phyloP scores from a whole-genome alignment of 2,113 vertebrate genomes.

The Phyllostomus discolor region DNA sequence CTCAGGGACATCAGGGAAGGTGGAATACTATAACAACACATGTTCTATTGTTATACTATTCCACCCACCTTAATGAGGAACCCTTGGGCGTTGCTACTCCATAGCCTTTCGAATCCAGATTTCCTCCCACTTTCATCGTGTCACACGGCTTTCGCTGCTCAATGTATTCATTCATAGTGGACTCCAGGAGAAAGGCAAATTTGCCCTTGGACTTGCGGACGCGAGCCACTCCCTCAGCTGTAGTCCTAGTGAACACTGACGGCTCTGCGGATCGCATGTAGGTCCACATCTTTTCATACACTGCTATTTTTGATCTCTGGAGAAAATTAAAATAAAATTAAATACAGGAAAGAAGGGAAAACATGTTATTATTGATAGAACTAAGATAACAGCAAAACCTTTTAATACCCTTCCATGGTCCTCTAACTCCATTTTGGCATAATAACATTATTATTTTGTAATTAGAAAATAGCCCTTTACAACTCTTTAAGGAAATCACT shows the following conservation, averaged over 20 bases:
- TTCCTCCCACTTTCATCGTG: conserved; percentile 99
- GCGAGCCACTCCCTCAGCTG: conserved; percentile 95
- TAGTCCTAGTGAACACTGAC: conserved; percentile 97
- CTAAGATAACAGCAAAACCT: neutral
- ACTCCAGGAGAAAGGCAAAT: conserved; percentile 99
- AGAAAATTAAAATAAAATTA: conserved; percentile 81
- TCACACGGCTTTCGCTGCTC: conserved; percentile 99
- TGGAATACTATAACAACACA: conserved; percentile 99
- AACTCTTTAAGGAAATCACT: neutral
- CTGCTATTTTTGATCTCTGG: conserved; percentile 99
- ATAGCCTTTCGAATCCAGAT: conserved; percentile 99
- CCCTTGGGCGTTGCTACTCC: conserved; percentile 99
- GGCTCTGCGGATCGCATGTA: conserved; percentile 99
- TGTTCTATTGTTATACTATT: conserved; percentile 98
- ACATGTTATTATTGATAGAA: conserved; percentile 37
- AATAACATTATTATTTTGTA: neutral
- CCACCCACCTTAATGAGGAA: conserved; percentile 99
- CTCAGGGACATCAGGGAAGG: conserved; percentile 98
- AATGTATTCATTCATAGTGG: conserved; percentile 99
- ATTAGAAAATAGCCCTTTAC: neutral
- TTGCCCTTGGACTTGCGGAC: conserved; percentile 99
- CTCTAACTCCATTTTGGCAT: neutral
- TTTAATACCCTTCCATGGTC: neutral
- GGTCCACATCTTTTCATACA: conserved; percentile 99
- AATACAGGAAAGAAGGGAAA: conserved; percentile 71